These are phyloP conservation scores for Eptatretus atami DNA, from an alignment of 2,797 vertebrate genomes.

Conservation along the genomic window DNA sequence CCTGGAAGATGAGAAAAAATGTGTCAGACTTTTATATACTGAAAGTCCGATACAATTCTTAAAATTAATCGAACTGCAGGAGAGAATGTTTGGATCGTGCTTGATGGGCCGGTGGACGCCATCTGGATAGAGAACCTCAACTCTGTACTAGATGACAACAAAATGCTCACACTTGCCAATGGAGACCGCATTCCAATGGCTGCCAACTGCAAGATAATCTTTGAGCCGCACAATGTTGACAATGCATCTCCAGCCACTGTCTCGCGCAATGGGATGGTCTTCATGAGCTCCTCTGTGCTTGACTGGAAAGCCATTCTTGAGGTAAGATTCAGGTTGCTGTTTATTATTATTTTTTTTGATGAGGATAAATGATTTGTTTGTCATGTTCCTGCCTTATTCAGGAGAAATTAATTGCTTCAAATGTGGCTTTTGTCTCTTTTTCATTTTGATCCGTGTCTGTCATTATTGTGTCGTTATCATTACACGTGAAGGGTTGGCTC, in stretches of 20 bases:
- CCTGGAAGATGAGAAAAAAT: no score
- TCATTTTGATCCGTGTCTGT: background rate
- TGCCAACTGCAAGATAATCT: constrained; percentile 70
- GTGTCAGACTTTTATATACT: background rate
- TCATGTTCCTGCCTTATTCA: no score
- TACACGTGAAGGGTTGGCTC: constrained; percentile 37
- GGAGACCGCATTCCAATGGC: constrained; percentile 90
- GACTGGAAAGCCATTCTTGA: constrained; percentile 66
- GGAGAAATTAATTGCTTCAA: no score
- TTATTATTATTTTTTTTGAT: no score
- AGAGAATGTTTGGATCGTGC: constrained; percentile 77
- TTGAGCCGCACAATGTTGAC: constrained; percentile 86
- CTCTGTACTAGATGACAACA: constrained; percentile 84
- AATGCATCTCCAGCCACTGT: constrained; percentile 86
- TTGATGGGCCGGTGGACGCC: constrained; percentile 83
- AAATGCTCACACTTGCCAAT: constrained; percentile 63
- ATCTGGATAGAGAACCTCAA: constrained; percentile 98
- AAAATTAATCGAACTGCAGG: constrained; percentile 16
- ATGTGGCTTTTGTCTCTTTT: no score
- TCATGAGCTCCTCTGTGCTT: constrained; percentile 81
- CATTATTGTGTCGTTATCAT: constrained; percentile 7
- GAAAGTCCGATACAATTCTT: background rate
- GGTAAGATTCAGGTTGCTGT: constrained; percentile 20
- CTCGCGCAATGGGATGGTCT: constrained; percentile 90
- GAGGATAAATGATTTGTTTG: no score